These are phyloP conservation scores for Helicolenus hilgendorfi DNA, from an alignment of 2,797 vertebrate genomes.

Conservation along the genomic window DNA sequence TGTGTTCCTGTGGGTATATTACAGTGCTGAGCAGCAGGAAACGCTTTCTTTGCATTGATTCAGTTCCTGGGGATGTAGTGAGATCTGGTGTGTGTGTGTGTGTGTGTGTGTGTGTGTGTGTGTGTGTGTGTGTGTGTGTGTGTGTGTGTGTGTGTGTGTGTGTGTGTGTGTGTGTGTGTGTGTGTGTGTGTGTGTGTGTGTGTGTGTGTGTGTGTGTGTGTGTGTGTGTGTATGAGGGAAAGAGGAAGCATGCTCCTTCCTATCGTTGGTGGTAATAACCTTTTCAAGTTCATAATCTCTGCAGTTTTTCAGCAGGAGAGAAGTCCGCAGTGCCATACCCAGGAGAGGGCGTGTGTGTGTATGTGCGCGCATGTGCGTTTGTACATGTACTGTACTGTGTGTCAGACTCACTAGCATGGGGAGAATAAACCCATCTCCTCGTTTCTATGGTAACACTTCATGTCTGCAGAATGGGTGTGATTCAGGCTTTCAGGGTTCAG, in stretches of 20 bases:
- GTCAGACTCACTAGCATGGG: slow-evolving; percentile 55
- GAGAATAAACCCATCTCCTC: slow-evolving; percentile 79
- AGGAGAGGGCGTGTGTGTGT: slow-evolving; percentile 20
- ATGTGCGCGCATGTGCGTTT: not conserved
- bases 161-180: slow-evolving; percentile 21
- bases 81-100: slow-evolving; percentile 20
- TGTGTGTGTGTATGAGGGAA: slow-evolving; percentile 33
- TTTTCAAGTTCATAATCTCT: slow-evolving; percentile 67
- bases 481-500: slow-evolving; percentile 82
- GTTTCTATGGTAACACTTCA: slow-evolving; percentile 88
- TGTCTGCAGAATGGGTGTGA: slow-evolving; percentile 88
- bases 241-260: slow-evolving; percentile 72
- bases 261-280: slow-evolving; percentile 66
- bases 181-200: slow-evolving; percentile 23
- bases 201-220: slow-evolving; percentile 16
- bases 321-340: slow-evolving; percentile 68
- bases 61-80: slow-evolving; percentile 13
- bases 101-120: slow-evolving; percentile 24
- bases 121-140: slow-evolving; percentile 21
- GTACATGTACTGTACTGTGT: slow-evolving; percentile 51
- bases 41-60: slow-evolving; percentile 39
- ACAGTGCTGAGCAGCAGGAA: slow-evolving; percentile 31
- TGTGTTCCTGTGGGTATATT: not conserved
- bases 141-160: slow-evolving; percentile 20
- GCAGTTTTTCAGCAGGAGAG: slow-evolving; percentile 61